Evolutionary conservation across 2,113 vertebrate genomes (phyloP).

Genomic region (Sinocyclocheilus rhinocerous): DNA sequence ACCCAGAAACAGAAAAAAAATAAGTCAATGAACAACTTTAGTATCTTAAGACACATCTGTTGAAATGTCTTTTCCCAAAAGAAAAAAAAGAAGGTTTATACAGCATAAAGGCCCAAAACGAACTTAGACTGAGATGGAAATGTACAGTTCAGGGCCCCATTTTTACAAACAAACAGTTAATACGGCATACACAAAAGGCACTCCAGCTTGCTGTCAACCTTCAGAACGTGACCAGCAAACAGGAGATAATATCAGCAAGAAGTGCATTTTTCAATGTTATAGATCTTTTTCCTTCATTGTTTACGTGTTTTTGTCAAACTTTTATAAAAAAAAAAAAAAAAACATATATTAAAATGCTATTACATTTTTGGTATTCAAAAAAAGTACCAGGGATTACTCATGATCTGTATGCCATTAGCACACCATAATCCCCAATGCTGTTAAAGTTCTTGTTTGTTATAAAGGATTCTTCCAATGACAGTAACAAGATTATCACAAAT

Average conservation of each 20-base stretch:
- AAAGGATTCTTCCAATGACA: slow-evolving; percentile 66
- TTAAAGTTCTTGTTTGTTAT: slow-evolving; percentile 63
- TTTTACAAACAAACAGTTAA: slow-evolving; percentile 70
- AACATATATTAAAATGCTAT: no score
- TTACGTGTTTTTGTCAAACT: slow-evolving; percentile 69
- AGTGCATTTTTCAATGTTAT: slow-evolving; percentile 75
- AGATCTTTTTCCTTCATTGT: slow-evolving; percentile 63
- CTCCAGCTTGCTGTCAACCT: slow-evolving; percentile 63
- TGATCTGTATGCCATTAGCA: slow-evolving; percentile 74
- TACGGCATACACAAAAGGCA: slow-evolving; percentile 77
- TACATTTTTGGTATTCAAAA: slow-evolving; percentile 81
- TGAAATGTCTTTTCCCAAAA: slow-evolving; percentile 58
- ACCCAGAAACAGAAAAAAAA: slow-evolving; percentile 63
- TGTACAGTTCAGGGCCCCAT: slow-evolving; percentile 69
- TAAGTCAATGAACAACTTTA: slow-evolving; percentile 51
- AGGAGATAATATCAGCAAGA: slow-evolving; percentile 73
- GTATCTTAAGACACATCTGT: slow-evolving; percentile 65
- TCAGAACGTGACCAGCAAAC: slow-evolving; percentile 64
- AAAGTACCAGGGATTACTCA: slow-evolving; percentile 78
- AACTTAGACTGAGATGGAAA: slow-evolving; percentile 70
- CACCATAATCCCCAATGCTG: slow-evolving; percentile 63
- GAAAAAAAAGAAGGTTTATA: slow-evolving; percentile 50
- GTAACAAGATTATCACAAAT: slow-evolving; percentile 58
- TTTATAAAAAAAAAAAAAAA: slow-evolving; percentile 64
- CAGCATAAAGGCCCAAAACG: slow-evolving; percentile 68